A percentile compares a stretch with the other conserved stretches of the same genome.
phyloP scores from a whole-genome alignment of 2,113 vertebrate genomes.

The Onychostruthus taczanowskii region DNA sequence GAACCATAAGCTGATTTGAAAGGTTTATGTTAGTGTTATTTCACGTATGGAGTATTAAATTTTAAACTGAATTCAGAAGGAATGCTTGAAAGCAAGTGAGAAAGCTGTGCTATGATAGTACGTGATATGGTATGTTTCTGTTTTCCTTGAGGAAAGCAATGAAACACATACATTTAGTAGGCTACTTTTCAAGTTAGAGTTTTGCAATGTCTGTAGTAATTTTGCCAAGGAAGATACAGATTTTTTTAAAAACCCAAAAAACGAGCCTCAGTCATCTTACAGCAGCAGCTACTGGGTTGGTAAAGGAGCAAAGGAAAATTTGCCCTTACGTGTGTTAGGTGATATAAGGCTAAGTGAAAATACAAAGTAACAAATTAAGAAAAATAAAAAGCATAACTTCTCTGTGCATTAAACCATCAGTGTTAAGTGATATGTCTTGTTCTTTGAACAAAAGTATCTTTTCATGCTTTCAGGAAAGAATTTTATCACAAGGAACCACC shows the following conservation, averaged over 20 bases:
- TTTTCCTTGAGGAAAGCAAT: background rate
- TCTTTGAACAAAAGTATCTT: background rate
- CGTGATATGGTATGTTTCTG: background rate
- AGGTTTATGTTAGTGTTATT: background rate
- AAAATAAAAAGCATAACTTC: background rate
- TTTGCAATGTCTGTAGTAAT: background rate
- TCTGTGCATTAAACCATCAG: background rate
- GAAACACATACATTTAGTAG: background rate
- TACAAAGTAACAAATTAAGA: background rate
- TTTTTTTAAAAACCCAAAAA: background rate
- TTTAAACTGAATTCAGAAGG: background rate
- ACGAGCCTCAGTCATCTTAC: background rate
- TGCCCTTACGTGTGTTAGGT: background rate
- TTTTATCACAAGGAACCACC: background rate
- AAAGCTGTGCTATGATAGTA: background rate
- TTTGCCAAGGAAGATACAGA: background rate
- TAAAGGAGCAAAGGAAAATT: background rate
- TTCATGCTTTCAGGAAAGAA: background rate
- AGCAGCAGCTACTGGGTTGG: background rate
- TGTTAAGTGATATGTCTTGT: background rate
- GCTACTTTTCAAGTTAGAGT: background rate
- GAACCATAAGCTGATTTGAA: background rate
- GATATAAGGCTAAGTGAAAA: background rate
- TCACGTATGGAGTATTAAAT: background rate
- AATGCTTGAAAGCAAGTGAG: background rate